phyloP scores from a whole-genome alignment of 1,140 invertebrate genomes.

The Archegozetes longisetosus region DNA sequence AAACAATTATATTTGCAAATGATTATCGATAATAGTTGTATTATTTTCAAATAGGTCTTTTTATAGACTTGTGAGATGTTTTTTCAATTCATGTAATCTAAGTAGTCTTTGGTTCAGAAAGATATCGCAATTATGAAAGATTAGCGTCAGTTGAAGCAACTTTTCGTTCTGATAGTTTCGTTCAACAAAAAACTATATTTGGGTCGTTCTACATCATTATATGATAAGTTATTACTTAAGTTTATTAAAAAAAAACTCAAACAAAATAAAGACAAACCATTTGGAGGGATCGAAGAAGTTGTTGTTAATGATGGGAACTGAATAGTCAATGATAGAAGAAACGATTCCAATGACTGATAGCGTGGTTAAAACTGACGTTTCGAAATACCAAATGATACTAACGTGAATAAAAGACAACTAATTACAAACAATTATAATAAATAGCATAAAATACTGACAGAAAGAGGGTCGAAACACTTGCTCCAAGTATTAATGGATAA shows the following conservation, averaged over 20 bases:
- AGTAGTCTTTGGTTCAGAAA: no score
- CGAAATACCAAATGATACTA: slow-evolving; percentile 55
- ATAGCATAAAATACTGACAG: slow-evolving; percentile 30
- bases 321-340: slow-evolving; percentile 53
- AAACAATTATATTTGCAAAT: no score
- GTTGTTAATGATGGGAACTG: slow-evolving; percentile 52
- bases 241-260: slow-evolving; percentile 9
- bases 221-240: slow-evolving; percentile 2
- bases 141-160: no score
- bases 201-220: no score
- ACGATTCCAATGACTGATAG: slow-evolving; percentile 51
- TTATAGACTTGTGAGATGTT: no score
- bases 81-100: no score
- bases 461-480: slow-evolving; percentile 44
- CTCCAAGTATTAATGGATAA: slow-evolving; percentile 54
- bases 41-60: no score
- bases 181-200: no score
- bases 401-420: slow-evolving; percentile 6
- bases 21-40: no score
- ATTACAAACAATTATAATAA: slow-evolving; percentile 10
- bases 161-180: no score
- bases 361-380: slow-evolving; percentile 58
- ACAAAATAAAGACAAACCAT: slow-evolving; percentile 36
- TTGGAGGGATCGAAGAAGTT: slow-evolving; percentile 43
- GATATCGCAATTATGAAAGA: no score